Conservation (phyloP, 2,797 vertebrate genomes). For the Hapalemur alaotrensis region DNA sequence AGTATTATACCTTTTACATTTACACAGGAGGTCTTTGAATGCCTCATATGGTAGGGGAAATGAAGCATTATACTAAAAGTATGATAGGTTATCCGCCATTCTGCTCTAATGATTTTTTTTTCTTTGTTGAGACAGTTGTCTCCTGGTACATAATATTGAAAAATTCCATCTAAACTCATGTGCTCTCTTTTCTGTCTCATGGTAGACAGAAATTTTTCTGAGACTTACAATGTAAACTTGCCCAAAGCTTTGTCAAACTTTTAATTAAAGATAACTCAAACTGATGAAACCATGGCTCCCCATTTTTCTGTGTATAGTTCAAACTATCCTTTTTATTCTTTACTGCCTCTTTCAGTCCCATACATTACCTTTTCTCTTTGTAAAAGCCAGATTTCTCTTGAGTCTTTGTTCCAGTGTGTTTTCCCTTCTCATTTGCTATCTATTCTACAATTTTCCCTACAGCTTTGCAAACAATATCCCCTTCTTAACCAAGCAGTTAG, state of each 20-base stretch:
- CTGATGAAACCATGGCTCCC: not conserved
- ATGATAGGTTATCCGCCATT: not conserved
- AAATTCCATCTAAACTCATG: not conserved
- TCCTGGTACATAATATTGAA: not conserved
- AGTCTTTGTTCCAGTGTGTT: not conserved
- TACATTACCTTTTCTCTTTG: not conserved
- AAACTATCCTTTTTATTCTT: not conserved
- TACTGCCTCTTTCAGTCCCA: not conserved
- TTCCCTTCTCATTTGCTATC: not conserved
- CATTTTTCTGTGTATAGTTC: not conserved
- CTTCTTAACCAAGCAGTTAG: not conserved
- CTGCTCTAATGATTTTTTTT: not conserved
- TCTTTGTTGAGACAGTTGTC: not conserved
- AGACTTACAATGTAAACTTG: not conserved
- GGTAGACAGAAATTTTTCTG: not conserved
- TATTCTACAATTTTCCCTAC: not conserved
- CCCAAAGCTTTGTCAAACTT: not conserved
- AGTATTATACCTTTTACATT: not conserved
- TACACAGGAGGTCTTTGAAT: not conserved
- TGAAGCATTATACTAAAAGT: not conserved
- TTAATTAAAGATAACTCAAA: conserved; percentile 9
- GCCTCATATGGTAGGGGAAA: not conserved
- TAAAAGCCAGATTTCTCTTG: not conserved
- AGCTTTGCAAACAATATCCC: not conserved
- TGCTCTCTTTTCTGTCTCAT: not conserved